These are phyloP conservation scores for Scaptodrosophila lebanonensis DNA, from an alignment of 1,140 invertebrate species.

Conservation along the genomic window DNA sequence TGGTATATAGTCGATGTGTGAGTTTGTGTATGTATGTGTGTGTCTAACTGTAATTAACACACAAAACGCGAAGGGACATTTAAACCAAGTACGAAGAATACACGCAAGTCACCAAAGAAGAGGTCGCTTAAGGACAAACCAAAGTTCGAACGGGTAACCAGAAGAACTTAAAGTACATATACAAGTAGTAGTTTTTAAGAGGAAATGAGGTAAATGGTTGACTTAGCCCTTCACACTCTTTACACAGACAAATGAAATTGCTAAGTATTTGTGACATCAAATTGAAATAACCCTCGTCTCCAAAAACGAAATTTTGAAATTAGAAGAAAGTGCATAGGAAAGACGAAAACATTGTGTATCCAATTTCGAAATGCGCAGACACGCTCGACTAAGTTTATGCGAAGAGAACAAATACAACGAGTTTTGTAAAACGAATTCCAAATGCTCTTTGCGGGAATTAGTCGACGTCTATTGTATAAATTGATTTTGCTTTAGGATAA, in stretches of 20 bases:
- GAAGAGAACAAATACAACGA: background rate
- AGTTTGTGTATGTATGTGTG: conserved; percentile 7
- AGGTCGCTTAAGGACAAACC: conserved; percentile 28
- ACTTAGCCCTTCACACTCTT: background rate
- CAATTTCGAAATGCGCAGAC: conserved; percentile 56
- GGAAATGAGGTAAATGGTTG: background rate
- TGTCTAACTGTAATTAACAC: conserved; percentile 46
- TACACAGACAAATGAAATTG: conserved; percentile 38
- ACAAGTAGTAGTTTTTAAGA: conserved; percentile 12
- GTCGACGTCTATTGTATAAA: too few relatives aligned
- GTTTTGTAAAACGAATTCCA: background rate
- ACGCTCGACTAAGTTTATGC: conserved; percentile 48
- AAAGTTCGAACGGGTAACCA: conserved; percentile 22
- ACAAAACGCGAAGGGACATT: conserved; percentile 56
- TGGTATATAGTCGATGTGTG: background rate
- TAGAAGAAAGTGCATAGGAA: conserved; percentile 25
- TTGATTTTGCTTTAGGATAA: background rate
- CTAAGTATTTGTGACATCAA: conserved; percentile 45
- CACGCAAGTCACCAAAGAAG: conserved; percentile 20
- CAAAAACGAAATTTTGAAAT: conserved; percentile 42
- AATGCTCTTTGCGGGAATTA: background rate
- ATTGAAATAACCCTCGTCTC: conserved; percentile 37
- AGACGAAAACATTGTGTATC: conserved; percentile 51
- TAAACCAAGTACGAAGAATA: conserved; percentile 38
- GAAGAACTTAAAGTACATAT: conserved; percentile 4